Evolutionary conservation across 2,113 vertebrate species (phyloP).

Genomic region (Corapipo altera): DNA sequence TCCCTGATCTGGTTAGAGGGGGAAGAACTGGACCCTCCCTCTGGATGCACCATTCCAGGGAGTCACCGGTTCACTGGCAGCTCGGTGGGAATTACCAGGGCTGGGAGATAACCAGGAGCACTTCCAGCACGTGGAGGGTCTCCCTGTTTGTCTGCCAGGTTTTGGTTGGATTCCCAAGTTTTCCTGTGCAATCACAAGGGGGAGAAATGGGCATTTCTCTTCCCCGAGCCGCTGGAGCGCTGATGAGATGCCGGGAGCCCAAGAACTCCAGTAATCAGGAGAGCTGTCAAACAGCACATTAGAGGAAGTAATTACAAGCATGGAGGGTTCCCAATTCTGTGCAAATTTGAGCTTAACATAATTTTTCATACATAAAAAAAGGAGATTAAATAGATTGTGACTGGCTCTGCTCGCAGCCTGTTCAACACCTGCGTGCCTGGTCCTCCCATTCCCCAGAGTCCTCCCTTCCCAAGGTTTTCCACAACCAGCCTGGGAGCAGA

Average conservation of each 20-base stretch:
- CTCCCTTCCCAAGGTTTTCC: background rate
- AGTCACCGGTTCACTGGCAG: background rate
- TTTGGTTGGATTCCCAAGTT: background rate
- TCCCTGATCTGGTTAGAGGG: background rate
- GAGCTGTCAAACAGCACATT: slow-evolving; percentile 7
- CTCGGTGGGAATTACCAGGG: background rate
- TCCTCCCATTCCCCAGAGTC: background rate
- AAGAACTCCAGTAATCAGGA: background rate
- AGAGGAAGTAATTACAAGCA: background rate
- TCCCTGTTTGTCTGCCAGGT: background rate
- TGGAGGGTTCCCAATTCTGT: background rate
- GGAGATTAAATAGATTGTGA: background rate
- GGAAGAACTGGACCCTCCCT: background rate
- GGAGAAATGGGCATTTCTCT: background rate
- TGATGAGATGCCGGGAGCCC: background rate
- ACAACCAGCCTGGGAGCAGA: background rate
- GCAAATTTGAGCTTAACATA: background rate
- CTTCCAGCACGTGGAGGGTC: accelerated
- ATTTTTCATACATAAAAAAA: background rate
- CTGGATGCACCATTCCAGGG: background rate
- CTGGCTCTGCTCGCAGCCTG: background rate
- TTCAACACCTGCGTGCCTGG: background rate
- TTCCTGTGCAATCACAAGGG: background rate
- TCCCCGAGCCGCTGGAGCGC: accelerated
- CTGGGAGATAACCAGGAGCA: background rate